Base-by-base conservation (phyloP, 2,888 invertebrate species). In the Hololepta plana region DNA sequence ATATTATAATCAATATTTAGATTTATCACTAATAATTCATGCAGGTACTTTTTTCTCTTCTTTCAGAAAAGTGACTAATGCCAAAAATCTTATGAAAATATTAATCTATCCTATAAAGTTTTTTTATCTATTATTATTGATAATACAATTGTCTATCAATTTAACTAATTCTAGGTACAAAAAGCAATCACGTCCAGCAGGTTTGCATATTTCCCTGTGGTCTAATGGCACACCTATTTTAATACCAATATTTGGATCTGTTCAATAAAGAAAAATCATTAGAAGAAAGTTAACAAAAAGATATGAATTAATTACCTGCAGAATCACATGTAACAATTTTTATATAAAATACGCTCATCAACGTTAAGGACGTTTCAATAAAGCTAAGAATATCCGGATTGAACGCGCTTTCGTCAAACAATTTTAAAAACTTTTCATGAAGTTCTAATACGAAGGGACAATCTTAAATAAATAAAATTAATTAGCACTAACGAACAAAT, bases 121-220 rank as follows among this genome's bases (percentile, higher is more conserved):
- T n/a, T n/a, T n/a, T n/a, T n/a, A n/a, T n/a, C n/a, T n/a, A n/a
- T n/a, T n/a, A n/a, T n/a, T n/a, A n/a, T n/a, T n/a, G n/a, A n/a
- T n/a, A n/a, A n/a, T n/a, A n/a, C 24, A 16, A 9, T 37, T 47
- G 27, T 46, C 43, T 26, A 77, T 72, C 38, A 77, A 57, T 30
- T 62, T 60, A 15, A 68, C 59, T 17, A 79, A 54, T 46, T 75
- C 71, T 23, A 59, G 62, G 51, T 79, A 79, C 3, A 79, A 52
- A 32, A 68, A 64, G 39, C 77, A 77, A 24, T 60, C 53, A 12
- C 75, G 57, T 38, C 71, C 70, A 20, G 72, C 62, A 0, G 85
- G 85, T 48, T 88, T 88, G 56, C 87, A 87, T 32, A 85, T 79
- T 51, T 81, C 77, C 20, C 84, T 55, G 55, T 88, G 87, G 51